These are phyloP conservation scores for Clusia tigrina DNA, from an alignment of 2,888 invertebrate genomes.

Conservation along the genomic window DNA sequence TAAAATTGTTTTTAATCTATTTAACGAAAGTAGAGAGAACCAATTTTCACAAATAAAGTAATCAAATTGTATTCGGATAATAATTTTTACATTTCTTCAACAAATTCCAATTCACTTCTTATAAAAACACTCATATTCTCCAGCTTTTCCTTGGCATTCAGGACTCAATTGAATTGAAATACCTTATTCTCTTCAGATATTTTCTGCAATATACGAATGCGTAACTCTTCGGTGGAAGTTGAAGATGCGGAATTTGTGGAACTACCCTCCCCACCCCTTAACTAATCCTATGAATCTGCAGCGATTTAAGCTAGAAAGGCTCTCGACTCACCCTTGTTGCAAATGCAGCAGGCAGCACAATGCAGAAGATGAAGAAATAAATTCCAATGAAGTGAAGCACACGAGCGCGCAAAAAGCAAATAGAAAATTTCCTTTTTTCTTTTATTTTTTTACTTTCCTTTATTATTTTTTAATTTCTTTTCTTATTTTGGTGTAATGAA, in stretches of 20 bases:
- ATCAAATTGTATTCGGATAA: too few relatives aligned
- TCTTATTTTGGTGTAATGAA: not conserved
- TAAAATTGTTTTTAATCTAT: too few relatives aligned
- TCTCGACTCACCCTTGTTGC: conserved; percentile 36
- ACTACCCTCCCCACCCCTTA: too few relatives aligned
- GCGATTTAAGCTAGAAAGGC: not conserved
- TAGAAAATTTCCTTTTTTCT: conserved; percentile 1
- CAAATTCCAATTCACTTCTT: too few relatives aligned
- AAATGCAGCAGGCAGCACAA: conserved; percentile 33
- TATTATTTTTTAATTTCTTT: conserved; percentile 14
- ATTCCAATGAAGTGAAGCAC: not conserved
- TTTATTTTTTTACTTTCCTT: not conserved
- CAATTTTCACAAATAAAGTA: too few relatives aligned
- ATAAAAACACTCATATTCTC: too few relatives aligned
- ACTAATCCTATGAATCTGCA: not conserved
- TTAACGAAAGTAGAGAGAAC: too few relatives aligned
- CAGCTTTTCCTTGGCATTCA: not conserved
- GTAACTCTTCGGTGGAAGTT: too few relatives aligned
- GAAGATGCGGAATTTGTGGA: too few relatives aligned
- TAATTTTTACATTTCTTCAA: too few relatives aligned
- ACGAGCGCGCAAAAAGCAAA: too few relatives aligned
- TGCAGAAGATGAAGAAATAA: not conserved
- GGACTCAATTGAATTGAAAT: not conserved
- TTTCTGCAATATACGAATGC: too few relatives aligned
- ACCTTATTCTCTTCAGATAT: not conserved